Evolutionary conservation across 2,888 invertebrate species (phyloP).

Genomic region (Hermaeophaga mercurialis): DNA sequence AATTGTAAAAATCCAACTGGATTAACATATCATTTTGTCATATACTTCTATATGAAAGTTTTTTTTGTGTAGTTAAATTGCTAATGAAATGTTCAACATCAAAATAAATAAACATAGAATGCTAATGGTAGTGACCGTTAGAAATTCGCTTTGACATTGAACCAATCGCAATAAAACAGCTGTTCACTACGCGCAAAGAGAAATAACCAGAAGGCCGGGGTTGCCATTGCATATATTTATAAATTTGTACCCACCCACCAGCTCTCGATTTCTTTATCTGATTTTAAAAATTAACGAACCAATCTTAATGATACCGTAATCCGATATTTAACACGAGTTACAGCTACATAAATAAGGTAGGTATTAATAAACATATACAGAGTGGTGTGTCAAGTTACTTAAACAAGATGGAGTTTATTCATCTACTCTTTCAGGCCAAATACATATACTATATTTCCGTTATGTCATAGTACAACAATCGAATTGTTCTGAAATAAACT

Average conservation of each 20-base stretch:
- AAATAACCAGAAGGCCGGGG: not conserved
- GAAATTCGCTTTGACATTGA: constrained; percentile 21
- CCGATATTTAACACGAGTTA: no score
- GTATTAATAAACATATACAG: not conserved
- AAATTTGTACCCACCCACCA: constrained; percentile 5
- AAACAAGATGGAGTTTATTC: no score
- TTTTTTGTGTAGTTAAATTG: no score
- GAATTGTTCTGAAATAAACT: no score
- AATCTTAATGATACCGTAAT: not conserved
- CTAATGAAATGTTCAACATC: no score
- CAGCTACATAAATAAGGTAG: not conserved
- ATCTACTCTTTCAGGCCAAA: no score
- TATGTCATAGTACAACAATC: no score
- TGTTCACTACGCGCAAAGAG: constrained; percentile 2
- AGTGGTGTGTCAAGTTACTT: no score
- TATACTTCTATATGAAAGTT: no score
- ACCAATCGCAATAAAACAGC: constrained; percentile 12
- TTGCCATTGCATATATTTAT: constrained; percentile 3
- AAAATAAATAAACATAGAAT: constrained; percentile 12
- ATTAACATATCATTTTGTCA: no score
- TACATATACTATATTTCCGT: no score
- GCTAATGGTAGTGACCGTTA: constrained; percentile 23
- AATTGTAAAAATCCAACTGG: no score
- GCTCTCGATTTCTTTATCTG: constrained; percentile 3
- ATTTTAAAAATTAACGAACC: constrained; percentile 4